phyloP scores from a whole-genome alignment of 2,888 invertebrate genomes.

The Limulus polyphemus region DNA sequence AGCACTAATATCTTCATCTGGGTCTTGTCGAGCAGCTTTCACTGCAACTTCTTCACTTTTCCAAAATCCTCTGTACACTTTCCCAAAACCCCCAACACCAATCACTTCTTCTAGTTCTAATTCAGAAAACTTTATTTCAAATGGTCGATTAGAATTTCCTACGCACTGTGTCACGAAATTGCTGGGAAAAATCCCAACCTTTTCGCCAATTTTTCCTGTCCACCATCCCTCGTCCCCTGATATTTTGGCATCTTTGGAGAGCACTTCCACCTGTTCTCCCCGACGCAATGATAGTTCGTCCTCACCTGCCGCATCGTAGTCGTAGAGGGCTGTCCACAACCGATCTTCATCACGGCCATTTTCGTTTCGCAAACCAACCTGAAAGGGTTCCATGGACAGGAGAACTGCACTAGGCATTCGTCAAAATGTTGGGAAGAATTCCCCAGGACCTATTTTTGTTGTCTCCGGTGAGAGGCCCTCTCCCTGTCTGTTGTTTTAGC shows the following conservation, averaged over 20 bases:
- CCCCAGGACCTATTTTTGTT: slow-evolving; percentile 9
- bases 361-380: neutral
- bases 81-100: slow-evolving; percentile 92
- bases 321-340: slow-evolving; percentile 76
- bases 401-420: slow-evolving; percentile 36
- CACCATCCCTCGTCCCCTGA: slow-evolving; percentile 98
- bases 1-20: slow-evolving; percentile 73
- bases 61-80: slow-evolving; percentile 71
- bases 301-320: slow-evolving; percentile 83
- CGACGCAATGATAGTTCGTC: slow-evolving; percentile 80
- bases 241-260: slow-evolving; percentile 84
- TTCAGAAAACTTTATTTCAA: slow-evolving; percentile 73
- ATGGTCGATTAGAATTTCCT: slow-evolving; percentile 46
- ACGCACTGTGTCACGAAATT: slow-evolving; percentile 60
- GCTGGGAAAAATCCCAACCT: slow-evolving; percentile 79
- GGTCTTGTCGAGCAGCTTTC: slow-evolving; percentile 83
- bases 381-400: slow-evolving; percentile 36
- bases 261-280: slow-evolving; percentile 77
- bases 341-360: slow-evolving; percentile 30
- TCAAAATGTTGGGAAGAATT: slow-evolving; percentile 19
- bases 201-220: slow-evolving; percentile 88
- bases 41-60: slow-evolving; percentile 78
- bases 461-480: slow-evolving; percentile 2
- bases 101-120: slow-evolving; percentile 82
- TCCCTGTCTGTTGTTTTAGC: slow-evolving; percentile 1